A percentile compares a stretch with the other conserved stretches of the same genome.
phyloP scores from a whole-genome alignment of 2,888 invertebrate species.

The Steromphala cineraria region DNA sequence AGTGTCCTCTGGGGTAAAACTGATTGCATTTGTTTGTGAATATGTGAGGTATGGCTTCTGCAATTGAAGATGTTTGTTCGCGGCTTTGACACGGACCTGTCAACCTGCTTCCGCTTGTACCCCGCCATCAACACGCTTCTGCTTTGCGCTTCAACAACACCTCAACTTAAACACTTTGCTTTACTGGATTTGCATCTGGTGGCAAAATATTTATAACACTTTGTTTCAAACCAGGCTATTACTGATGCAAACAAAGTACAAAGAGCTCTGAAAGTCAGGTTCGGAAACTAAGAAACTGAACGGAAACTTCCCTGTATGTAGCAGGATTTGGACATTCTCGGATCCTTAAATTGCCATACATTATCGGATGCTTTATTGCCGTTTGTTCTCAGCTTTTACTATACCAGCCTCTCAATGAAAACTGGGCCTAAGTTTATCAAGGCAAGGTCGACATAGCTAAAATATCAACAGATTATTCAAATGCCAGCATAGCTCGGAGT shows the following conservation, averaged over 20 bases:
- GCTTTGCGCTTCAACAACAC: not conserved
- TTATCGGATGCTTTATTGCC: too few species aligned
- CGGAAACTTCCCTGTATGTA: too few species aligned
- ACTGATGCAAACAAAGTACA: conserved; percentile 7
- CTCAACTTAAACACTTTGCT: not conserved
- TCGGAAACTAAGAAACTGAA: not conserved
- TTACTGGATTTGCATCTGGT: conserved; percentile 5
- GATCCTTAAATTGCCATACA: too few species aligned
- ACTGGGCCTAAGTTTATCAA: too few species aligned
- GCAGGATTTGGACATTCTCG: too few species aligned
- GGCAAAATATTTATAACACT: conserved; percentile 17
- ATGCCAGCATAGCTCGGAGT: too few species aligned
- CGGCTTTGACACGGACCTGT: not conserved
- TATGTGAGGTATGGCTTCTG: conserved; percentile 1
- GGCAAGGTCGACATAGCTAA: too few species aligned
- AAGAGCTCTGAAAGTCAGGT: not conserved
- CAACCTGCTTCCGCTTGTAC: not conserved
- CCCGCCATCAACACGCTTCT: not conserved
- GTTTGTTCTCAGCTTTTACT: too few species aligned
- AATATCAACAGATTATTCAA: too few species aligned
- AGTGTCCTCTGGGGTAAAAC: conserved; percentile 7
- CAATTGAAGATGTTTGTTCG: not conserved
- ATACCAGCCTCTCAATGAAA: too few species aligned
- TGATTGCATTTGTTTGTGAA: conserved; percentile 16
- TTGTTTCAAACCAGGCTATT: conserved; percentile 13